phyloP scores from a whole-genome alignment of 2,888 invertebrate species.

The Biston betularia region DNA sequence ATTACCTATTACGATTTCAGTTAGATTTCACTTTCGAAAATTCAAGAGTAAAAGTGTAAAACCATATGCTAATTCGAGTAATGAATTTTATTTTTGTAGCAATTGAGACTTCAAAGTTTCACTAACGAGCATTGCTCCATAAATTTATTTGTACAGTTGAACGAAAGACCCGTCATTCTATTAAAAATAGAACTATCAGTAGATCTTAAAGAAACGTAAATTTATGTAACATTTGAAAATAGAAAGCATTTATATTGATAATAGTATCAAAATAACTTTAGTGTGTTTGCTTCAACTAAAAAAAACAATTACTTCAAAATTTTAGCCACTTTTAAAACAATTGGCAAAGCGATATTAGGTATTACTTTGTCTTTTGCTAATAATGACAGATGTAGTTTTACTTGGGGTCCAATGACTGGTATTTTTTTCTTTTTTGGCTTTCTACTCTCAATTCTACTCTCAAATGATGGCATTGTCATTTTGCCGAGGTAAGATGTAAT shows the following conservation, averaged over 20 bases:
- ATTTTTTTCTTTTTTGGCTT: too few relatives aligned
- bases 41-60: conserved; percentile 52
- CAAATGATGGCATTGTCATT: conserved; percentile 11
- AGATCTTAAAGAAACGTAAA: too few relatives aligned
- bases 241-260: too few relatives aligned
- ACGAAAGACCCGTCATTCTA: neutral
- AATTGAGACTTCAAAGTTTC: conserved; percentile 39
- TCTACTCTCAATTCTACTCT: neutral
- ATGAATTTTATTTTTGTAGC: conserved; percentile 37
- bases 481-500: too few relatives aligned
- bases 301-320: neutral
- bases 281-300: too few relatives aligned
- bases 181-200: neutral
- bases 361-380: conserved; percentile 10
- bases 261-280: too few relatives aligned
- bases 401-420: neutral
- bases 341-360: neutral
- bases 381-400: conserved; percentile 10
- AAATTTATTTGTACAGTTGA: neutral
- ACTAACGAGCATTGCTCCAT: conserved; percentile 21
- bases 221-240: neutral
- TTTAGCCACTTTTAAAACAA: neutral
- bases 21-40: conserved; percentile 60
- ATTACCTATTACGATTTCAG: conserved; percentile 36
- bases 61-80: conserved; percentile 57